Percentiles rank a stretch among this genome's conserved stretches.
phyloP scores from a whole-genome alignment of 1,140 invertebrate genomes.

The Sycobia sp. region DNA sequence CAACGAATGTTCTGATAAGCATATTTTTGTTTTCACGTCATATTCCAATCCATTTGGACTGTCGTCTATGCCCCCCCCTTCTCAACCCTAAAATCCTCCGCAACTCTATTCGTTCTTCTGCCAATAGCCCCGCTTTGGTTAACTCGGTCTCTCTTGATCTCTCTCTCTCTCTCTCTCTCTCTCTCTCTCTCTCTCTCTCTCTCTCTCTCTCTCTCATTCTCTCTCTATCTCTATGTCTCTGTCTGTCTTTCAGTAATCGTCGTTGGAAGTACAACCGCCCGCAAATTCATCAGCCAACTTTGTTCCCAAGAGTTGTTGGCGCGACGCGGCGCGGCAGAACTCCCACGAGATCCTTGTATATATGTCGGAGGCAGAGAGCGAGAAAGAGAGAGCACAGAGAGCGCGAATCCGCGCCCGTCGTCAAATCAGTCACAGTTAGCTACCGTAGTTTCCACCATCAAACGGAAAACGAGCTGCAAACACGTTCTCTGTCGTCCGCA shows the following conservation, averaged over 20 bases:
- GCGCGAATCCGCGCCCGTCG: slow-evolving; percentile 28
- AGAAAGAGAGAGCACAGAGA: neutral
- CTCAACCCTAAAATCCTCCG: neutral
- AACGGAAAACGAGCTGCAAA: slow-evolving; percentile 56
- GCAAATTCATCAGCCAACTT: slow-evolving; percentile 61
- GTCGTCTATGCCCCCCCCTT: neutral
- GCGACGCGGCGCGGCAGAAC: slow-evolving; percentile 43
- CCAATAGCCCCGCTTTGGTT: neutral
- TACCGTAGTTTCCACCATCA: slow-evolving; percentile 55
- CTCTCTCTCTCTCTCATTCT: no score
- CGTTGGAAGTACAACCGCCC: slow-evolving; percentile 48
- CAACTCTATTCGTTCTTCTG: slow-evolving; percentile 15
- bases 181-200: no score
- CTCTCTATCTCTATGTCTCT: no score
- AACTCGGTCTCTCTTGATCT: neutral
- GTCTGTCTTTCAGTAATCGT: no score
- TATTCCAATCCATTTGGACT: slow-evolving; percentile 9
- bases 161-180: no score
- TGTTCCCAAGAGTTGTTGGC: slow-evolving; percentile 48
- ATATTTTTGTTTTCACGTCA: slow-evolving; percentile 5
- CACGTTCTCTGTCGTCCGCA: slow-evolving; percentile 32
- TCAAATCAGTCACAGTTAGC: slow-evolving; percentile 58
- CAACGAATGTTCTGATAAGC: no score
- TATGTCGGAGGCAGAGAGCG: neutral
- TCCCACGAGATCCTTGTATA: slow-evolving; percentile 35